Evolutionary conservation across 2,888 invertebrate genomes (phyloP).

Genomic region (Corythucha ciliata): DNA sequence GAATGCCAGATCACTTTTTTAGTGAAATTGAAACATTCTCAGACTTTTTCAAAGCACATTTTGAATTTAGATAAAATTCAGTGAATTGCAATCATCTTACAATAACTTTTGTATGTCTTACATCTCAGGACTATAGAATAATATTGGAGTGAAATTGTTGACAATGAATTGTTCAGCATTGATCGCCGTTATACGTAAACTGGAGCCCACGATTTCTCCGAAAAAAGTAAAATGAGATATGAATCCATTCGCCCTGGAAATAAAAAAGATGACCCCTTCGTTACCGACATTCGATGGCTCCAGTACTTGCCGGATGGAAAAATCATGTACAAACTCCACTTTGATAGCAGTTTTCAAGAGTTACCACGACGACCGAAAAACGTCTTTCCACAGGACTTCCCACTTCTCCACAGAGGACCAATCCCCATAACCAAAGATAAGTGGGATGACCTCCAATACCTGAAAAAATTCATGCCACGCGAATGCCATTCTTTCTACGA

Average conservation of each 20-base stretch:
- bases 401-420: not conserved
- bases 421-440: constrained; percentile 5
- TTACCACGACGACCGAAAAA: constrained; percentile 8
- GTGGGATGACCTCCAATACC: constrained; percentile 7
- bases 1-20: too few relatives aligned
- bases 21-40: too few relatives aligned
- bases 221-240: constrained; percentile 8
- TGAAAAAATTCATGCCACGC: constrained; percentile 7
- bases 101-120: too few relatives aligned
- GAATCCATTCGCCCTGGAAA: constrained; percentile 17
- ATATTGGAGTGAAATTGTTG: too few relatives aligned
- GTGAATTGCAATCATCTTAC: too few relatives aligned
- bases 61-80: too few relatives aligned
- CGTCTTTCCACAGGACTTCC: constrained; percentile 6
- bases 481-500: constrained; percentile 8
- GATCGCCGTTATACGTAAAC: too few relatives aligned
- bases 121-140: too few relatives aligned
- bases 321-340: constrained; percentile 23
- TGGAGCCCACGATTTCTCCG: not conserved
- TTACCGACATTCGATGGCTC: constrained; percentile 11
- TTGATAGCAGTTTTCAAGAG: constrained; percentile 13
- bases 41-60: too few relatives aligned
- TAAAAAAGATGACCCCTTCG: constrained; percentile 8
- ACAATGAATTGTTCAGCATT: too few relatives aligned
- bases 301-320: constrained; percentile 14